A percentile compares a stretch with the other conserved stretches of the same genome.
Evolutionary conservation across 2,888 invertebrate genomes (phyloP).

Genomic region (Chalcosyrphus nemorum): DNA sequence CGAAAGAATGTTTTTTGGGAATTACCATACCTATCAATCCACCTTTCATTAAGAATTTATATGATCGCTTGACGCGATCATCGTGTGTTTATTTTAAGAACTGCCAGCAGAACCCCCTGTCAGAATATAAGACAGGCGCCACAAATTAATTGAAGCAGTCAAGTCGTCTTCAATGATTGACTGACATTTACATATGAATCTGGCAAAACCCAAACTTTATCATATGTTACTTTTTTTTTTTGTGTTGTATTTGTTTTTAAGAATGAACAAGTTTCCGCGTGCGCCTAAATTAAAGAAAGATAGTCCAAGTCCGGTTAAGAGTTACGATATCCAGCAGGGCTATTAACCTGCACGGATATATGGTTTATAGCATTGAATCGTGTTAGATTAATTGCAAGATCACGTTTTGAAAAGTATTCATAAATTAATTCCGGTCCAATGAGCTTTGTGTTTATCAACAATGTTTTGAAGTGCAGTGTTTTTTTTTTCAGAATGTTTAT

Average conservation of each 20-base stretch:
- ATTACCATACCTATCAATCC: not conserved
- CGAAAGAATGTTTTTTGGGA: not conserved
- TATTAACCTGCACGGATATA: not conserved
- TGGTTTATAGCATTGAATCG: not conserved
- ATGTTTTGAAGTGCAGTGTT: not conserved
- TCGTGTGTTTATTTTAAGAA: not conserved
- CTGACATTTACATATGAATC: not conserved
- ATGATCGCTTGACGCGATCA: not conserved
- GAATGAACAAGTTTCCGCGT: not conserved
- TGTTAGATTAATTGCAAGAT: constrained; percentile 3
- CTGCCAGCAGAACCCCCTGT: not conserved
- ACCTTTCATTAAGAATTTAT: not conserved
- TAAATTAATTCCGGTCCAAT: not conserved
- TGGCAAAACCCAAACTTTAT: not conserved
- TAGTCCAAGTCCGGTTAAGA: not conserved
- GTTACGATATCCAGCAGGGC: not conserved
- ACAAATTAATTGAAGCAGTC: not conserved
- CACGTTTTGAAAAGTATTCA: not conserved
- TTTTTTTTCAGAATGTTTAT: too few relatives aligned
- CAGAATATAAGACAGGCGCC: not conserved
- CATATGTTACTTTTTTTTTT: not conserved
- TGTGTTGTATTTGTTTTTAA: not conserved
- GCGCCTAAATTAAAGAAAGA: constrained; percentile 3
- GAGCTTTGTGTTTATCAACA: not conserved
- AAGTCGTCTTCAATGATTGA: not conserved